Conservation (phyloP, 2,797 vertebrate species). For the Chanos chanos region DNA sequence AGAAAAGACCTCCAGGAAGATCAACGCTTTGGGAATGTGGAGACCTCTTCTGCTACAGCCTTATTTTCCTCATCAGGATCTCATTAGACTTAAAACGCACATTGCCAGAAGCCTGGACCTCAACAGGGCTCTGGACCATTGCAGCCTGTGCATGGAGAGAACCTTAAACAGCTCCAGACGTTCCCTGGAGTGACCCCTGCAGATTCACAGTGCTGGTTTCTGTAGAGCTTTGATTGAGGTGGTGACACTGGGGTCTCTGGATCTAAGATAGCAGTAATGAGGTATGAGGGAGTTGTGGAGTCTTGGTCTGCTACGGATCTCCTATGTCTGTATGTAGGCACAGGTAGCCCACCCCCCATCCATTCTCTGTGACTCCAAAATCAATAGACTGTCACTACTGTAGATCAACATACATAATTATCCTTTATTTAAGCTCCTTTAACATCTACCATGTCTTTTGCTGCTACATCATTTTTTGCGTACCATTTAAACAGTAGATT, state of each 20-base stretch:
- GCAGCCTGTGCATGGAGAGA: slow-evolving; percentile 16
- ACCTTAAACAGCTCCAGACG: slow-evolving; percentile 32
- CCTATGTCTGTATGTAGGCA: not conserved
- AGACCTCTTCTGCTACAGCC: slow-evolving; percentile 4
- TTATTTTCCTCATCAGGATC: slow-evolving; percentile 43
- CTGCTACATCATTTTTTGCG: too few species aligned
- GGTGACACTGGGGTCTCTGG: not conserved
- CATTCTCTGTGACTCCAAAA: not conserved
- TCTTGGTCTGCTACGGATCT: not conserved
- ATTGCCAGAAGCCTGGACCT: slow-evolving; percentile 34
- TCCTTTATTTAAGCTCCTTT: not conserved
- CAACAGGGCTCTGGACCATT: slow-evolving; percentile 14
- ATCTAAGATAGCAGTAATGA: slow-evolving; percentile 22
- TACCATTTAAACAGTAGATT: too few species aligned
- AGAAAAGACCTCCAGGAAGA: too few species aligned
- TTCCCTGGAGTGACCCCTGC: slow-evolving; percentile 19
- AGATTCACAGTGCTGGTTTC: not conserved
- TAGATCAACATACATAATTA: not conserved
- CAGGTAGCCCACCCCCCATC: not conserved
- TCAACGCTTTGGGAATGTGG: too few species aligned
- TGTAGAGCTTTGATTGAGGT: slow-evolving; percentile 3
- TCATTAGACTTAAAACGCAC: slow-evolving; percentile 47
- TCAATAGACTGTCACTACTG: not conserved
- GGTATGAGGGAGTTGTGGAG: slow-evolving; percentile 11
- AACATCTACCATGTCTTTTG: too few species aligned